Base-by-base conservation (phyloP, 2,113 vertebrate genomes). In the Crotalus tigris region DNA sequence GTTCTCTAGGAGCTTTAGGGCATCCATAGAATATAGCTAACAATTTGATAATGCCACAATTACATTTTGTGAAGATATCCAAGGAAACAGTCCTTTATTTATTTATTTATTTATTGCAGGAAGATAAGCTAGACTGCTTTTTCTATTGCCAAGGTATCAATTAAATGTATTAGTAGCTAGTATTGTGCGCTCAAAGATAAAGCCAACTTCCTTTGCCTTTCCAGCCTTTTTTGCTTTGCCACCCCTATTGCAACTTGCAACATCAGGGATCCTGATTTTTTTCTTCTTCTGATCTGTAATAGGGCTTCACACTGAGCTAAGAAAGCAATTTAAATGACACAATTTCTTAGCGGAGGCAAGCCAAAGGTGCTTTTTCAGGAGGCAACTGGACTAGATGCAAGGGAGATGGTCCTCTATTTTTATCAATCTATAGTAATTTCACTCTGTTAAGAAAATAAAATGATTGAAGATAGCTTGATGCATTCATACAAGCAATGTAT, bases 271-370 rank as follows among this genome's bases (percentile, higher is more conserved):
- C 85, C 59, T 94, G 88, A 91, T 87, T 39, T 0, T n/a, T 0
- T n/a, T n/a, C 92, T 87, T 29, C 39, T 64, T 93, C 92, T 1
- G 0, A 0, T 55, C 54, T 55, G 89, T 33, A 3, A 0, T 17
- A 46, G 39, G 4, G 23, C 19, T 88, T 94, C 64, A 90, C 93
- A 58, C 51, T 85, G 90, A 96, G 59, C 88, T 26, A 12, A 24
- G 92, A 94, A 88, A 89, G 89, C 91, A 88, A 26, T 90, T 11
- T 90, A 89, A 94, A 87, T 55, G 88, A 96, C 94, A 95, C 64
- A 59, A 0, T 29, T 49, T 86, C 17, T 39, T 64, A 53, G 19
- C 85, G 0, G 91, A 93, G 33, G 9, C 8, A 81, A 81, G 29
- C 46, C 46, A 49, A 49, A 49, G 46, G 46, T 6, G 1, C 6